A percentile compares a stretch with the other conserved stretches of the same genome.
phyloP scores from a whole-genome alignment of 2,797 vertebrate species.

The Micrastur ruficollis region DNA sequence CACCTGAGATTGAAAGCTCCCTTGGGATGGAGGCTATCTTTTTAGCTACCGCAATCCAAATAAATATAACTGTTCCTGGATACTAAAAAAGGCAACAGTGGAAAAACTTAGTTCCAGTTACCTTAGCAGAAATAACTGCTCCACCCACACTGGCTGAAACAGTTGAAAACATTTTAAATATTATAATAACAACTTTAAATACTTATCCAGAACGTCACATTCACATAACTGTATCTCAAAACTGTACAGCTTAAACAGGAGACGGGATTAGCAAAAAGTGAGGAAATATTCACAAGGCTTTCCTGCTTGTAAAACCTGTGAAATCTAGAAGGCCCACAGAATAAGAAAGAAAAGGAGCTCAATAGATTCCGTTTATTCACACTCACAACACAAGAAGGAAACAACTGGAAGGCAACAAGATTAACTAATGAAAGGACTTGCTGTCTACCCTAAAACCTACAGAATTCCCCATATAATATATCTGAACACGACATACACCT shows the following conservation, averaged over 20 bases:
- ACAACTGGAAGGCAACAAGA: not conserved
- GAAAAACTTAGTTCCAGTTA: not conserved
- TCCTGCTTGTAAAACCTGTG: not conserved
- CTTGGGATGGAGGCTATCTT: not conserved
- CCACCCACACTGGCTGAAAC: not conserved
- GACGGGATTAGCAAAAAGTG: not conserved
- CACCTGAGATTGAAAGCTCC: not conserved
- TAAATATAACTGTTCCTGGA: not conserved
- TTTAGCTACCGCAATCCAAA: not conserved
- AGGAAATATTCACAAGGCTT: not conserved
- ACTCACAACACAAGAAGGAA: not conserved
- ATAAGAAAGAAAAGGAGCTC: not conserved
- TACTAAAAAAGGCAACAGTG: not conserved
- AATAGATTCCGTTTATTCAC: not conserved
- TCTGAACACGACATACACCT: not conserved
- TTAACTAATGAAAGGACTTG: not conserved
- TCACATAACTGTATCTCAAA: not conserved
- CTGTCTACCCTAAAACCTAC: not conserved
- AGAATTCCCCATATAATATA: not conserved
- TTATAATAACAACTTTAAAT: not conserved
- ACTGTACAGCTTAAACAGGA: not conserved
- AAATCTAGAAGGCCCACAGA: not conserved
- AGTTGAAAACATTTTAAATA: not conserved
- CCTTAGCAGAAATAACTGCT: not conserved
- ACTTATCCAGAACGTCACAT: not conserved